Percentiles rank a stretch among this genome's conserved stretches.
Conservation (phyloP, 2,888 invertebrate genomes). For the Apomyelois bistriatella region DNA sequence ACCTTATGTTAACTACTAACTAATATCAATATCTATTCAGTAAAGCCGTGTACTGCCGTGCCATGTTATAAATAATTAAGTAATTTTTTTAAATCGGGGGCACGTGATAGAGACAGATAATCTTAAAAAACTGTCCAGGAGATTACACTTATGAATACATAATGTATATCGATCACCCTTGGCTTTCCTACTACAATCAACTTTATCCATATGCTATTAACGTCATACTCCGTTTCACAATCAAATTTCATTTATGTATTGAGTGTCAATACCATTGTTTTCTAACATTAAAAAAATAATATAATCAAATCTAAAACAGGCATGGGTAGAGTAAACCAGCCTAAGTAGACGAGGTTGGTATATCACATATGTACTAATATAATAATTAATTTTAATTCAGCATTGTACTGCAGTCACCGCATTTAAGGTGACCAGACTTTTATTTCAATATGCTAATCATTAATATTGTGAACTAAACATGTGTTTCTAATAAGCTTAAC, state of each 20-base stretch:
- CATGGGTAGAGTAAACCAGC: constrained; percentile 64
- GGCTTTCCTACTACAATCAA: too few species aligned
- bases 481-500: constrained; percentile 17
- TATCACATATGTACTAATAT: constrained; percentile 38
- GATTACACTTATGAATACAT: too few species aligned
- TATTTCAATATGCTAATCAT: constrained; percentile 11
- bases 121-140: too few species aligned
- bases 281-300: neutral
- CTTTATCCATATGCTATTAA: too few species aligned
- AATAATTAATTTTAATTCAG: constrained; percentile 34
- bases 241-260: neutral
- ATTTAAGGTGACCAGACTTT: constrained; percentile 74
- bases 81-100: too few species aligned
- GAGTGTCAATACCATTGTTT: neutral
- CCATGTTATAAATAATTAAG: too few species aligned
- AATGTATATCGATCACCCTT: too few species aligned
- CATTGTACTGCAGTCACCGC: constrained; percentile 66
- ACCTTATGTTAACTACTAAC: too few species aligned
- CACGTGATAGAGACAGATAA: too few species aligned
- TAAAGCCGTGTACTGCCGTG: too few species aligned
- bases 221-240: too few species aligned
- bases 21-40: too few species aligned
- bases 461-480: constrained; percentile 19
- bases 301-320: constrained; percentile 37
- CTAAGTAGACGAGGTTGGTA: constrained; percentile 67